phyloP scores from a whole-genome alignment of 2,113 vertebrate species.

The Acrocephalus arundinaceus region DNA sequence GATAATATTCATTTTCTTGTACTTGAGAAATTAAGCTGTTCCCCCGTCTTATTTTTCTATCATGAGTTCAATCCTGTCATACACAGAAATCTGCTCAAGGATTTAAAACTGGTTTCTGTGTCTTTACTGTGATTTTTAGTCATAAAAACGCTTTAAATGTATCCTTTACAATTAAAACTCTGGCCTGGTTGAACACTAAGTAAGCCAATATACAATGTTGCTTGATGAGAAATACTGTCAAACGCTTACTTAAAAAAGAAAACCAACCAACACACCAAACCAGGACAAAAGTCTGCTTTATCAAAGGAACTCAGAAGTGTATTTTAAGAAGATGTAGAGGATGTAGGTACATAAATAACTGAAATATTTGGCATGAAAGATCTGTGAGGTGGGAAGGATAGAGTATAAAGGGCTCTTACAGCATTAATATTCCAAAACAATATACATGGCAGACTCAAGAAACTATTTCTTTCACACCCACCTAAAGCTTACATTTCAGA shows the following conservation, averaged over 20 bases:
- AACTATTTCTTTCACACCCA: not conserved
- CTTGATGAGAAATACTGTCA: not conserved
- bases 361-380: not conserved
- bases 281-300: not conserved
- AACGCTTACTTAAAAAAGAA: not conserved
- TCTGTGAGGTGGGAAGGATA: not conserved
- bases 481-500: not conserved
- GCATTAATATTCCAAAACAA: not conserved
- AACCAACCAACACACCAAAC: not conserved
- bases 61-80: not conserved
- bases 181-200: not conserved
- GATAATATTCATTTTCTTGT: fast-evolving
- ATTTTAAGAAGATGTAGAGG: not conserved
- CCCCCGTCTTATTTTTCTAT: not conserved
- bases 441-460: not conserved
- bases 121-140: not conserved
- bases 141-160: not conserved
- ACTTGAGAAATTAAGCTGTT: not conserved
- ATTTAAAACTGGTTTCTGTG: not conserved
- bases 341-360: not conserved
- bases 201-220: not conserved
- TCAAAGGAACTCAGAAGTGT: not conserved
- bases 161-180: not conserved
- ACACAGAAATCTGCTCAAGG: not conserved
- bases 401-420: not conserved